Evolutionary conservation across 2,797 vertebrate species (phyloP), one percentile per base, ranked within the genome.

Genomic region (Rhinella marina): DNA sequence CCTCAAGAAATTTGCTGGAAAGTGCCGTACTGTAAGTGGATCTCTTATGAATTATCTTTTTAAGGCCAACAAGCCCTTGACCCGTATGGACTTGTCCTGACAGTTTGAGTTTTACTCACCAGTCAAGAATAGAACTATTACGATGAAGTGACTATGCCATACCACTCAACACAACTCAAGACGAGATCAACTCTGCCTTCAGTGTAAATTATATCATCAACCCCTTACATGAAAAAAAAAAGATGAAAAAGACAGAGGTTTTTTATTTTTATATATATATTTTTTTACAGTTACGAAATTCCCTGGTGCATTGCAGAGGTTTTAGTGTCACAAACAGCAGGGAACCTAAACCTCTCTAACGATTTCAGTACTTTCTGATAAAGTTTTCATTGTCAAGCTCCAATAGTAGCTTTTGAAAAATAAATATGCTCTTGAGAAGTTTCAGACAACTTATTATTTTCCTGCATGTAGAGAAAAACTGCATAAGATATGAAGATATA

Each of bases 81-180:
- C 70, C 11, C 10, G 16, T 23, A n/a, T 23, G 2, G 21, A 75
- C 72, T 21, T 50, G 72, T 50, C 41, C 13, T 73, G 21, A 41
- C 2, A 73, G 41, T 70, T 70, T 70, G 68, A 32, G 68, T 32
- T 70, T 9, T 29, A 73, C 48, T 73, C 17, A 73, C 70, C 19
- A 73, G 17, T 70, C 14, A 32, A 72, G 10, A 75, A 32, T 32
- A 75, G 72, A 75, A 75, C 70, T 72, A 75, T 23, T 75, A 75
- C 72, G 50, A 50, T 50, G 3, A 23, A 23, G 72, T 50, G 41
- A 75, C 72, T 50, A 75, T 50, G 72, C 10, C 21, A 17, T 10
- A 73, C 17, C 70, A 21, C 70, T 21, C 17, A 75, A 41, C 13
- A 48, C 72, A 75, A 75, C 23, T 75, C 41, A 75, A 50, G 72